Evolutionary conservation across 2,113 vertebrate genomes (phyloP), one percentile per base, ranked within the genome.

Genomic region (Laticauda laticaudata): DNA sequence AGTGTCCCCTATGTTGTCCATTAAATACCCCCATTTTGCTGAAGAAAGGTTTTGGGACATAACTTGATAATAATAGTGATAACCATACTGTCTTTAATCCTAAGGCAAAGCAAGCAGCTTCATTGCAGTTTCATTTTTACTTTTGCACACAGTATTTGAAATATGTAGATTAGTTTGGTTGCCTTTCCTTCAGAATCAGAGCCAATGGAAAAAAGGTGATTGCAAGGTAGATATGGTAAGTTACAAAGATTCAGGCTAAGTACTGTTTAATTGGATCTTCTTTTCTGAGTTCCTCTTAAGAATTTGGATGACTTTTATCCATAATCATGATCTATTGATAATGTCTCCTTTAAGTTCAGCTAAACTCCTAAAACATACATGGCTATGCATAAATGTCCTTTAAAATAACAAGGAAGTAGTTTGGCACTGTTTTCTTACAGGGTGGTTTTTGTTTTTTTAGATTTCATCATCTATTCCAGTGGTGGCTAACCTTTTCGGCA

Each of bases 31-130:
- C 92, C 88, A 11, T 90, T 96, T 94, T 90, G 85, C 91, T 95
- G 95, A 98, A 96, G 93, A 54, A 94, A 61, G 11, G 86, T 95
- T 96, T 89, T 95, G 89, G 91, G 89, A 92, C 92, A 90, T 0
- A 75, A 26, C 95, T 94, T 95, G 93, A 96, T 93, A 93, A 20
- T 59, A 92, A 64, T 93, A 91, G 57, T 94, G 86, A 96, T 89
- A 94, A 59, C 86, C 48, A 23, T 94, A 54, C 20, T 90, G 55
- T 92, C 2, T 93, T 94, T 93, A 92, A 94, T 94, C 81, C 94
- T 94, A 95, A 93, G 53, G n/a, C 89, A 92, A 94, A 69, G 92
- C 93, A 94, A 92, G 69, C 64, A 96, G 59, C 3, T 91, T 85
- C 93, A 39, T 91, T 89, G 59, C 5, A 39, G 9, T 75, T 75